Conservation (phyloP, 2,888 invertebrate genomes). For the Itoplectis maculator region DNA sequence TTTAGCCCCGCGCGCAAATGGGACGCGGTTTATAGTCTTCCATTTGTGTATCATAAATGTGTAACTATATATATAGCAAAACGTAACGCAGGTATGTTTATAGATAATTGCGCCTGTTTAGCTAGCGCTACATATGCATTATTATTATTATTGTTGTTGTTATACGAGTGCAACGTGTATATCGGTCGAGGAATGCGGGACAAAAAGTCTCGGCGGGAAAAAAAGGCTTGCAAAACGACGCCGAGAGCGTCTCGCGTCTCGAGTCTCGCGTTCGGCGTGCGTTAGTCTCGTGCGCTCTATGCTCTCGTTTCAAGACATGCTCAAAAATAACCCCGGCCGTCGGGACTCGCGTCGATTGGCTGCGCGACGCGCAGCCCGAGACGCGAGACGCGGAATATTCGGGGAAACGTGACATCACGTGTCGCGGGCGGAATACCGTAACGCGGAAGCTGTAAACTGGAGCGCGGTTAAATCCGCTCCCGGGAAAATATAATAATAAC, state of each 20-base stretch:
- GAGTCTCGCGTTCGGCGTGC: slow-evolving; percentile 4
- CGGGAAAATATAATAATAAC: neutral
- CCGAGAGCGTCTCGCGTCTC: no score
- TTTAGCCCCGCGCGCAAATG: neutral
- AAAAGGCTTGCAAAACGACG: slow-evolving; percentile 40
- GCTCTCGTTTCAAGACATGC: slow-evolving; percentile 43
- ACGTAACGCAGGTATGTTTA: no score
- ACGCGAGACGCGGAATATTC: slow-evolving; percentile 57
- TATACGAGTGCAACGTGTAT: neutral
- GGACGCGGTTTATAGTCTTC: neutral
- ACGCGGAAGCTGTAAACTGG: slow-evolving; percentile 46
- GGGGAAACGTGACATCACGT: slow-evolving; percentile 63
- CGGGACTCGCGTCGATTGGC: neutral
- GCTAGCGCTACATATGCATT: neutral
- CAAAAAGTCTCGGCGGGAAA: no score
- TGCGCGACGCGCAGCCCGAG: no score
- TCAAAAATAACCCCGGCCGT: slow-evolving; percentile 58
- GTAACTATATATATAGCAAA: no score
- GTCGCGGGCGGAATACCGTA: slow-evolving; percentile 18
- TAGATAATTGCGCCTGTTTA: neutral
- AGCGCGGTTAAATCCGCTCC: slow-evolving; percentile 30
- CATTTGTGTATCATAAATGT: neutral
- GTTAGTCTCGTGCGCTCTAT: neutral
- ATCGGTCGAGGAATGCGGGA: slow-evolving; percentile 1
- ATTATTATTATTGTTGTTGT: no score